Evolutionary conservation across 2,888 invertebrate species (phyloP).

Genomic region (Hypena proboscidalis): DNA sequence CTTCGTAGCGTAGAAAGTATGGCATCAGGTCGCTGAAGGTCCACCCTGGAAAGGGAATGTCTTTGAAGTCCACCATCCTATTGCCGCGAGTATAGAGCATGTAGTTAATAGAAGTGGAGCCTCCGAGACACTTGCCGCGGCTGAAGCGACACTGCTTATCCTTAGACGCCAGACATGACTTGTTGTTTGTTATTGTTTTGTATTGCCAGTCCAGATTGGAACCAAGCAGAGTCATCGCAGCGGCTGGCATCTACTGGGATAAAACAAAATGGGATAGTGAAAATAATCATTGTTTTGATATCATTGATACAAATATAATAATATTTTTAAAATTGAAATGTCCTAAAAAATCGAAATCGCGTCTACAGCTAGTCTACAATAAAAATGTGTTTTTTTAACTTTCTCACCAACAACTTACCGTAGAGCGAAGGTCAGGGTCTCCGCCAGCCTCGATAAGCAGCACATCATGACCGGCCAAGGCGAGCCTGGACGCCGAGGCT

Average conservation of each 20-base stretch:
- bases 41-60: slow-evolving; percentile 59
- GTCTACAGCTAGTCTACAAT: too few relatives aligned
- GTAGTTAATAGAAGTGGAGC: slow-evolving; percentile 68
- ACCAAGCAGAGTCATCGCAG: slow-evolving; percentile 46
- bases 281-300: too few relatives aligned
- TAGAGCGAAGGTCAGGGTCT: slow-evolving; percentile 45
- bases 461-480: slow-evolving; percentile 52
- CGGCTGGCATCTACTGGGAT: slow-evolving; percentile 59
- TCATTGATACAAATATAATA: too few relatives aligned
- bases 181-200: slow-evolving; percentile 56
- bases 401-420: slow-evolving; percentile 48
- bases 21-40: slow-evolving; percentile 60
- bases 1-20: slow-evolving; percentile 64
- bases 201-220: slow-evolving; percentile 61
- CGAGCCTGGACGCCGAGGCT: slow-evolving; percentile 59
- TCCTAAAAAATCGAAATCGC: too few relatives aligned
- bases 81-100: slow-evolving; percentile 70
- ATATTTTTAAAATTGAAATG: too few relatives aligned
- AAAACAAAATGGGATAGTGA: too few relatives aligned
- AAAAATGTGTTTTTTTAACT: too few relatives aligned
- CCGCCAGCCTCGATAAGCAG: slow-evolving; percentile 66
- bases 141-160: slow-evolving; percentile 53
- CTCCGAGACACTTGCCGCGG: slow-evolving; percentile 69
- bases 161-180: slow-evolving; percentile 58
- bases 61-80: slow-evolving; percentile 53